Conservation (phyloP, 2,113 vertebrate genomes). For the Sorex araneus region DNA sequence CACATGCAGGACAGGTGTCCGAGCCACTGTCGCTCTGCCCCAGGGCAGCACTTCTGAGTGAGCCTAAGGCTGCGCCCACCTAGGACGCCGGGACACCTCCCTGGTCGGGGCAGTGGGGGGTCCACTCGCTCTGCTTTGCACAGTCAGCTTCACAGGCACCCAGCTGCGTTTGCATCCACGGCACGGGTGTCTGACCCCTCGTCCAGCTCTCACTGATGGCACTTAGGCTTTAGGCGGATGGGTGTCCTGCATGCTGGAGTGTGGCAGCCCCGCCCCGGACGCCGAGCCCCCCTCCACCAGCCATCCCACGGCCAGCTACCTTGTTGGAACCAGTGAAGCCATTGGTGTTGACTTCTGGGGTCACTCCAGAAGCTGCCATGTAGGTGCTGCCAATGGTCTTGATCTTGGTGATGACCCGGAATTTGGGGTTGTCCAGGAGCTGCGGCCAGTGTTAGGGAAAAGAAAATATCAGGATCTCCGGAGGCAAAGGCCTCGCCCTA, state of each 20-base stretch:
- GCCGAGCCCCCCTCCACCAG: background rate
- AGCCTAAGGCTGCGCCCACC: too few species aligned
- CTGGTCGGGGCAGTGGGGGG: too few species aligned
- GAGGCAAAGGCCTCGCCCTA: background rate
- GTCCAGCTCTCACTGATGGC: too few species aligned
- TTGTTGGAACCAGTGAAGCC: conserved; percentile 91
- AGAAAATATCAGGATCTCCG: conserved; percentile 22
- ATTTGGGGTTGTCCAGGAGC: conserved; percentile 96
- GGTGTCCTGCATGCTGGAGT: too few species aligned
- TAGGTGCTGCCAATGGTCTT: conserved; percentile 99
- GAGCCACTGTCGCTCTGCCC: too few species aligned
- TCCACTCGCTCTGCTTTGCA: background rate
- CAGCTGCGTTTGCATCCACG: too few species aligned
- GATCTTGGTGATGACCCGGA: conserved; percentile 97
- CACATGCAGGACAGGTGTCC: too few species aligned
- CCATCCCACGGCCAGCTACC: conserved; percentile 81
- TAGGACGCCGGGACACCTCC: too few species aligned
- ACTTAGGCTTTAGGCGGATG: too few species aligned
- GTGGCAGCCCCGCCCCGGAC: background rate
- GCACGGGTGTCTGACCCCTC: too few species aligned
- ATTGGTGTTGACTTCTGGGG: conserved; percentile 88
- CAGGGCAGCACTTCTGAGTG: too few species aligned
- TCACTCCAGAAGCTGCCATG: conserved; percentile 98
- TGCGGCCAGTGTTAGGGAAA: conserved; percentile 75
- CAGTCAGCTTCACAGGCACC: background rate